phyloP scores from a whole-genome alignment of 2,113 vertebrate genomes.

The Macquaria ambigua region DNA sequence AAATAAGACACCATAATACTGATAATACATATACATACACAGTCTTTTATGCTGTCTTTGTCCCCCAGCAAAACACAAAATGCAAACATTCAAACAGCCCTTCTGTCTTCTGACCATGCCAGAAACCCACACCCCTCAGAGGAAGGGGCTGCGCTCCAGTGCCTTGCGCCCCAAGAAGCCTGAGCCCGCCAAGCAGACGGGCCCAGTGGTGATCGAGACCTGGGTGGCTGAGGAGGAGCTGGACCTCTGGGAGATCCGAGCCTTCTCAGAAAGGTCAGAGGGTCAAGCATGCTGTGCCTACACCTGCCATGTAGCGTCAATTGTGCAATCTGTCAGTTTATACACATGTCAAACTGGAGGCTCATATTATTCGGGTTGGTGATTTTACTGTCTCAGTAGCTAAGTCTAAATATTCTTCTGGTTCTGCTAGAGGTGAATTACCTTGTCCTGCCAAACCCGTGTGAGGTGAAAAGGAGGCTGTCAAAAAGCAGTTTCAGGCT shows the following conservation, averaged over 20 bases:
- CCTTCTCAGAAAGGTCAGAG: conserved; percentile 95
- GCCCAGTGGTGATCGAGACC: conserved; percentile 97
- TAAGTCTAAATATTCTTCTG: neutral
- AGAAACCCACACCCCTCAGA: conserved; percentile 96
- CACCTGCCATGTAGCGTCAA: neutral
- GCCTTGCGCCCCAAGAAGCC: conserved; percentile 97
- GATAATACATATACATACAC: neutral
- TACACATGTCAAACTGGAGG: conserved; percentile 7
- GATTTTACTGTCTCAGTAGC: neutral
- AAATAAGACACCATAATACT: neutral
- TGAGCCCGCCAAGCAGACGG: conserved; percentile 96
- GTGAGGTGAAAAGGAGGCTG: neutral
- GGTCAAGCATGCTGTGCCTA: neutral
- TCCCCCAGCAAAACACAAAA: neutral
- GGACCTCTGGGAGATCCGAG: conserved; percentile 99
- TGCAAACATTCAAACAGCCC: neutral
- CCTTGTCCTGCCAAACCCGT: neutral
- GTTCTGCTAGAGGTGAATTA: neutral
- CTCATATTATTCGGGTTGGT: neutral
- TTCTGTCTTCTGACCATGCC: conserved; percentile 11
- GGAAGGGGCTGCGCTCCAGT: conserved; percentile 91
- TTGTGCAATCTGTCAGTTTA: neutral
- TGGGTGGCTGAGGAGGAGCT: conserved; percentile 98
- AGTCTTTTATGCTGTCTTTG: neutral
- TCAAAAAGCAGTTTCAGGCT: neutral